Conservation (phyloP, 2,888 invertebrate genomes). For the Linyphia triangularis region DNA sequence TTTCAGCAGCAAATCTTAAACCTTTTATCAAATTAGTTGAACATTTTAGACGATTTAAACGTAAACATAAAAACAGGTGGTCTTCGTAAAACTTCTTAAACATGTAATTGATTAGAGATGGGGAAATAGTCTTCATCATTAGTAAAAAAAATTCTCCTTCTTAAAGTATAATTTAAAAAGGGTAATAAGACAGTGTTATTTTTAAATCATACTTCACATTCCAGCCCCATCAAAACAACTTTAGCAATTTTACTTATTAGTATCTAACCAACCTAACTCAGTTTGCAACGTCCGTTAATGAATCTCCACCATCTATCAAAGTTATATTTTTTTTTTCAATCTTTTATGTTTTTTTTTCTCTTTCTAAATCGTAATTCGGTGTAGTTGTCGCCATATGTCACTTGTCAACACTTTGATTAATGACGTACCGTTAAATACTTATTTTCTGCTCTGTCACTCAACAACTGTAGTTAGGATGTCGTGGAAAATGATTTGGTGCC, state of each 20-base stretch:
- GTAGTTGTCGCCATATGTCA: conserved; percentile 11
- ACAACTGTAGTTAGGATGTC: not conserved
- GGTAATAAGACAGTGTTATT: no score
- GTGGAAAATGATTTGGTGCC: not conserved
- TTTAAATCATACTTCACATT: no score
- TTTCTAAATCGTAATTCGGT: not conserved
- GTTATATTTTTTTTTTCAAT: not conserved
- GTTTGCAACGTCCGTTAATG: not conserved
- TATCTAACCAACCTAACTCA: not conserved
- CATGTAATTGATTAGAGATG: no score
- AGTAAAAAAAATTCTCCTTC: no score
- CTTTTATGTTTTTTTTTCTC: not conserved
- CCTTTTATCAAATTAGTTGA: no score
- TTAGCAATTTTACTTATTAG: not conserved
- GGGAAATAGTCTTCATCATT: no score
- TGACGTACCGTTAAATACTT: not conserved
- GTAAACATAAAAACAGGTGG: no score
- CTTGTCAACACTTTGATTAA: conserved; percentile 31
- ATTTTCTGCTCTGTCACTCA: conserved; percentile 21
- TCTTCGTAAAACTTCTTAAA: no score
- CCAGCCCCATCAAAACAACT: not conserved
- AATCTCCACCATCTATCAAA: no score
- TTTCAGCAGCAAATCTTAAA: no score
- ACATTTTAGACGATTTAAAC: no score
- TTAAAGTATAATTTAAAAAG: no score